Evolutionary conservation across 2,113 vertebrate species (phyloP).

Genomic region (Haemorhous mexicanus): DNA sequence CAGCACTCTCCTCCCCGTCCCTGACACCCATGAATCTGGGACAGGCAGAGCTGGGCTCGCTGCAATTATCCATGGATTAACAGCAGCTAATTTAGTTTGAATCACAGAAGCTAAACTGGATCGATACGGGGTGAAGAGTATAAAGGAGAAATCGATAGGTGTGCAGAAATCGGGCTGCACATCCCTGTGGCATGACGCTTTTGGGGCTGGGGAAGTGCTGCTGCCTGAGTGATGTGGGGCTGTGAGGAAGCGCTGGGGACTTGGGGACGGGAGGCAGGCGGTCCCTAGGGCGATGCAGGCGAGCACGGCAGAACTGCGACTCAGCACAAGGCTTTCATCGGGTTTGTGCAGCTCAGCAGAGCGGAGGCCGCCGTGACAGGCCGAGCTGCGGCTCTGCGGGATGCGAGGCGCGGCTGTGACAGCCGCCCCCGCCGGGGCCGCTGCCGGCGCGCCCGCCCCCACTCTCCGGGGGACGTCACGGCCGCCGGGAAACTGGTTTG

Average conservation of each 20-base stretch:
- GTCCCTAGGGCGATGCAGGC: neutral
- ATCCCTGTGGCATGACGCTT: neutral
- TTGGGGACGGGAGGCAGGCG: neutral
- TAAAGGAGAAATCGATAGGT: neutral
- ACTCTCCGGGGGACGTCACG: fast-evolving
- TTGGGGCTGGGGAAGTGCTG: neutral
- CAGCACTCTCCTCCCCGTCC: neutral
- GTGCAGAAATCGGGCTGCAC: neutral
- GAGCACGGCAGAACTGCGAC: neutral
- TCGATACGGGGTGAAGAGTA: neutral
- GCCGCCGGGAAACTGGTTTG: neutral
- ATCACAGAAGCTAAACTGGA: neutral
- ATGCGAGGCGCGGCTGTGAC: neutral
- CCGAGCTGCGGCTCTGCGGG: neutral
- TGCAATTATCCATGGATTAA: conserved; percentile 32
- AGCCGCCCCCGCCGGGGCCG: neutral
- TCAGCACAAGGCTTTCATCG: neutral
- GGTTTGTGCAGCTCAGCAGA: conserved; percentile 3
- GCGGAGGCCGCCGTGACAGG: neutral
- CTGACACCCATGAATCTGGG: neutral
- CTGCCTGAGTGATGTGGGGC: fast-evolving
- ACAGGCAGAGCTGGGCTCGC: neutral
- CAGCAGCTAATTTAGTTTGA: conserved; percentile 50
- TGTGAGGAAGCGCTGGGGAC: neutral
- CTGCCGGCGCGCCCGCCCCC: fast-evolving